Evolutionary conservation across 2,113 vertebrate species (phyloP).

Genomic region (Trochalopteron elliotii): DNA sequence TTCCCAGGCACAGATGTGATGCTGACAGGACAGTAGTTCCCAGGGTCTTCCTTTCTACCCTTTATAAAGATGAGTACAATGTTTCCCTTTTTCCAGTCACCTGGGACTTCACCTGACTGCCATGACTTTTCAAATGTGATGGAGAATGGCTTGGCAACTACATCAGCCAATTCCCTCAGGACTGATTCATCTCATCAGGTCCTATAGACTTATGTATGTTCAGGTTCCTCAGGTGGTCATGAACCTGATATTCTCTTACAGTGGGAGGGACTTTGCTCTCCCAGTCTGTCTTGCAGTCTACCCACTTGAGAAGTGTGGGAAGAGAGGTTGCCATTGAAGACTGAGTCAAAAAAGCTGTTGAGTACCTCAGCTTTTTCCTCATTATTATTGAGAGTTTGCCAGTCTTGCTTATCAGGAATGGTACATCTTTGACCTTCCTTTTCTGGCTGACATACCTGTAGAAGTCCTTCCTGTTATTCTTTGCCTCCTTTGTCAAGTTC

Average conservation of each 20-base stretch:
- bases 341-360: neutral
- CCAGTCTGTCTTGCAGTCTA: neutral
- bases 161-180: neutral
- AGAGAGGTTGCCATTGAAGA: neutral
- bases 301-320: neutral
- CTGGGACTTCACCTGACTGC: neutral
- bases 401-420: neutral
- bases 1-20: neutral
- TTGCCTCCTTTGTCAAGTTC: neutral
- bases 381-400: neutral
- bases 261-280: neutral
- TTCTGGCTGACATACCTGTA: neutral
- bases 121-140: neutral
- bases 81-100: neutral
- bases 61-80: neutral
- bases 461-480: neutral
- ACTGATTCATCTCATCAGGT: neutral
- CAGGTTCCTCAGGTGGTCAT: neutral
- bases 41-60: neutral
- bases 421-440: neutral
- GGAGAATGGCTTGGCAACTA: neutral
- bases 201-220: neutral
- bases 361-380: neutral
- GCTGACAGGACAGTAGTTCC: neutral
- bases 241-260: neutral